Evolutionary conservation across 92 coral and sea anemone species (phyloP), one percentile per base, ranked within the genome.

Genomic region (Metridium senile): DNA sequence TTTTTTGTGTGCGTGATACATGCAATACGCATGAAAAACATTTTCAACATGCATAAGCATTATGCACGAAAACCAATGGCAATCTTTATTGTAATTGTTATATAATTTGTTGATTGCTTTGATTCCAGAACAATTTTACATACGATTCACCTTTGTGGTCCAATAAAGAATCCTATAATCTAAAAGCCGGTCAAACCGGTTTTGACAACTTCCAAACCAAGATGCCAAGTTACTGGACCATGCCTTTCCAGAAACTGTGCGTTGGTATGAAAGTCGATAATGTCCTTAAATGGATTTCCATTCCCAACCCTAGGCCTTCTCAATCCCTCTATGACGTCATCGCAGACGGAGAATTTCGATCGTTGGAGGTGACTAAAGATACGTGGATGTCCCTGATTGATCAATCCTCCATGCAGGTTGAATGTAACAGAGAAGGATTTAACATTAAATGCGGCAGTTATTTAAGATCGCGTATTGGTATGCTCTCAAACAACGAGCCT

Each of bases 221-320:
- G 74, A 72, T 86, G 43, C 80, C 88, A 23, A 73, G 91, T 39
- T 89, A 85, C 79, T 86, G 88, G 94, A 72, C 74, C 13, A 81
- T 81, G 59, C 74, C 93, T 30, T 82, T 89, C 49, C 58, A 53
- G 26, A 70, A 81, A 54, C 70, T 89, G 56, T 89, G 94, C 74
- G 78, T 89, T 61, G 94, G 90, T 64, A 66, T 89, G 83, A 81
- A 63, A 62, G 81, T 70, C 9, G 64, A 78, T 28, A 86, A 54
- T 33, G 74, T 35, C 29, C 19, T 61, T 26, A 68, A 52, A 49
- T 86, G 85, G 82, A 47, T 70, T n/a, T 25, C 25, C 10, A 54
- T 89, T 1, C 34, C 88, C 26, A 68, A 82, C 68, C 39, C 21
- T 43, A 85, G n/a, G n/a, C n/a, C n/a, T n/a, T n/a, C 87, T 43